These are phyloP conservation scores for Drosophila littoralis DNA, from an alignment of 1,140 invertebrate genomes.

Conservation along the genomic window DNA sequence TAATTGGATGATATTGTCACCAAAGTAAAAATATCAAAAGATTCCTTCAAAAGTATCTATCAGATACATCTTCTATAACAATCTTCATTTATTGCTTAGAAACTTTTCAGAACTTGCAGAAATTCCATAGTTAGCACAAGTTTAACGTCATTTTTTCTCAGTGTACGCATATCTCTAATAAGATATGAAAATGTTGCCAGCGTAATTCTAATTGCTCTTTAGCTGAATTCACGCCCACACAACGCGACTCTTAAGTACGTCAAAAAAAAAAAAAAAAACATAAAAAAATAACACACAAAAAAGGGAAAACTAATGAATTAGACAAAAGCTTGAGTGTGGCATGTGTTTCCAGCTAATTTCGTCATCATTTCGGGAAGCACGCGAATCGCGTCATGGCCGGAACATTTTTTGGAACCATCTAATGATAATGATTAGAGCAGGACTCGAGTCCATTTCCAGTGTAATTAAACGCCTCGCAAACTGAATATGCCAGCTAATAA, in stretches of 20 bases:
- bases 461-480: conserved; percentile 13
- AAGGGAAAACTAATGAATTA: conserved; percentile 49
- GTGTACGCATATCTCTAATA: conserved; percentile 13
- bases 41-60: background rate
- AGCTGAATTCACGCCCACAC: conserved; percentile 21
- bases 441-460: conserved; percentile 2
- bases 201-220: conserved; percentile 29
- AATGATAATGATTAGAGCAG: conserved; percentile 48
- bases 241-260: conserved; percentile 7
- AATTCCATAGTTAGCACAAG: no score
- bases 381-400: conserved; percentile 62
- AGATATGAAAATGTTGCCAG: conserved; percentile 22
- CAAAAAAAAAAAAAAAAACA: background rate
- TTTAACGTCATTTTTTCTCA: conserved; percentile 1
- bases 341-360: conserved; percentile 38
- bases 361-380: conserved; percentile 56
- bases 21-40: no score
- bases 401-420: conserved; percentile 11
- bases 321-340: conserved; percentile 25
- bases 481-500: background rate
- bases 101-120: no score
- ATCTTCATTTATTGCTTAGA: no score
- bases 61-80: background rate
- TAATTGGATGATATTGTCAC: no score
- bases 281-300: background rate